Conservation (phyloP, 2,888 invertebrate species). For the Acanthosepion esculentum region DNA sequence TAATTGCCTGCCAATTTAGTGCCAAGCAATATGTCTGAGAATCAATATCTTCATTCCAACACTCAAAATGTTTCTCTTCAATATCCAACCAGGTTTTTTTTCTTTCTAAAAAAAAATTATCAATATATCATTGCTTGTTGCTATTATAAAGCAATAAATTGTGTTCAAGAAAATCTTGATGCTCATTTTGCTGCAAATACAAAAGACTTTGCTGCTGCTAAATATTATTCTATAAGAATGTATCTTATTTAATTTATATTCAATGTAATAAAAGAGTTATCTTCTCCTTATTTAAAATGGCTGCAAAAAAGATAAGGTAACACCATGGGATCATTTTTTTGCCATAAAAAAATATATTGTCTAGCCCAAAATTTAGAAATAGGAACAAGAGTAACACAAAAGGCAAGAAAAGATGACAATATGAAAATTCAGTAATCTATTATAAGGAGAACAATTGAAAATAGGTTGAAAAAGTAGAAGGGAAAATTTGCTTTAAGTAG, state of each 20-base stretch:
- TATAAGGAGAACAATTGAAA: not conserved
- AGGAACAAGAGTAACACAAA: too few relatives aligned
- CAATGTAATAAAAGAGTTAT: not conserved
- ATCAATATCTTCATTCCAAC: not conserved
- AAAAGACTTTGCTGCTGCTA: not conserved
- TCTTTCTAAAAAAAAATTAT: not conserved
- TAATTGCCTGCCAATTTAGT: slow-evolving; percentile 2
- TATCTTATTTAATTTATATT: not conserved
- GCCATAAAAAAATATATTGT: too few relatives aligned
- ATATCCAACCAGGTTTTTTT: not conserved
- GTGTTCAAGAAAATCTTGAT: slow-evolving; percentile 18
- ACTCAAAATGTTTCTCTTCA: too few relatives aligned
- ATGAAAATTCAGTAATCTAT: not conserved
- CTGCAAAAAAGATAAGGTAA: too few relatives aligned
- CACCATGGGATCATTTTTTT: too few relatives aligned
- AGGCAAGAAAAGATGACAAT: too few relatives aligned
- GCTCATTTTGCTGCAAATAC: not conserved
- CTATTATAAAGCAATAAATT: slow-evolving; percentile 1
- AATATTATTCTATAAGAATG: not conserved
- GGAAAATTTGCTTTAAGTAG: not conserved
- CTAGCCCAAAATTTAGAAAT: too few relatives aligned
- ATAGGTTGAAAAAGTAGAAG: not conserved
- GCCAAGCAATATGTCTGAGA: not conserved
- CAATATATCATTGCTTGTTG: not conserved
- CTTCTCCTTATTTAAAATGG: too few relatives aligned